Conservation (phyloP, 1,140 invertebrate species). For the Pentalonia nigronervosa region DNA sequence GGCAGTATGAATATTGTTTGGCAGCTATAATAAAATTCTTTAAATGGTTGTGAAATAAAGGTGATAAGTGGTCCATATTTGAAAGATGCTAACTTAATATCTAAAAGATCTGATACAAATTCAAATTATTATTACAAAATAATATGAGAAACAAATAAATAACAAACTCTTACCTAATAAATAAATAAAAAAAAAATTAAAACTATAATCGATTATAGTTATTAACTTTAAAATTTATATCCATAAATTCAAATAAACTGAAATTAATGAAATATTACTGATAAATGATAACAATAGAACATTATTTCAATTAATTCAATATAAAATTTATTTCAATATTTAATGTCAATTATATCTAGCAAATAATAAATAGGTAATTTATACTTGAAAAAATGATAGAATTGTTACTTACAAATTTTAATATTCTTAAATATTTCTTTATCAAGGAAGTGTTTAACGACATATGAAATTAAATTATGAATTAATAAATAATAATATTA, state of each 20-base stretch:
- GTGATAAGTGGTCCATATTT: background rate
- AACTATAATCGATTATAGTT: background rate
- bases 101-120: background rate
- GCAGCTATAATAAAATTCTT: conserved; percentile 41
- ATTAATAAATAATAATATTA: too few relatives aligned
- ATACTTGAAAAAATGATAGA: too few relatives aligned
- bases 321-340: too few relatives aligned
- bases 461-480: too few relatives aligned
- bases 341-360: too few relatives aligned
- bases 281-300: too few relatives aligned
- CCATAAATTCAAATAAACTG: background rate
- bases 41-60: conserved; percentile 20
- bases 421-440: too few relatives aligned
- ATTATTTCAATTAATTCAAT: too few relatives aligned
- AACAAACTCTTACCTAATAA: background rate
- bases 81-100: background rate
- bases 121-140: background rate
- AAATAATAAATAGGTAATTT: too few relatives aligned
- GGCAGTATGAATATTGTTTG: conserved; percentile 23
- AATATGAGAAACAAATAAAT: background rate
- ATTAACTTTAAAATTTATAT: background rate
- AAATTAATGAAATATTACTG: background rate
- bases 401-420: too few relatives aligned
- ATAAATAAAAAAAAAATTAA: background rate
- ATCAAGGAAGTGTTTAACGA: too few relatives aligned